A percentile compares a stretch with the other conserved stretches of the same genome.
Evolutionary conservation across 2,797 vertebrate species (phyloP).

Genomic region (Muscicapa comitata): DNA sequence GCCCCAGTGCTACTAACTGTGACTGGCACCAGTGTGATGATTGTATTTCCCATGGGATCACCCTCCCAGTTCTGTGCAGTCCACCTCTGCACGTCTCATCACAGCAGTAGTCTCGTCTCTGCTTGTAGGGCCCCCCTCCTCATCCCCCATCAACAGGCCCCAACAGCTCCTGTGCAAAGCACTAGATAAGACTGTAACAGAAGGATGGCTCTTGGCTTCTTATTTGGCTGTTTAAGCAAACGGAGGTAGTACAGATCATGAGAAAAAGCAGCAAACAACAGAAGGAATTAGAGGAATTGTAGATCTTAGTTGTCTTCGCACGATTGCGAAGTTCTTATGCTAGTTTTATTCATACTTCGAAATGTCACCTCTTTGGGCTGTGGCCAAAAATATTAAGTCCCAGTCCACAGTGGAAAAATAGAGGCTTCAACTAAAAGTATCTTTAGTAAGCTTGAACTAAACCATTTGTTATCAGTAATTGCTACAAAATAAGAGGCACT

Average conservation of each 20-base stretch:
- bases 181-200: neutral
- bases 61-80: neutral
- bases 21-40: neutral
- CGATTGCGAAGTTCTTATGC: neutral
- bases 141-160: neutral
- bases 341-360: slow-evolving; percentile 24
- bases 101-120: neutral
- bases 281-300: slow-evolving; percentile 19
- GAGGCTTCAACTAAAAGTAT: slow-evolving; percentile 6
- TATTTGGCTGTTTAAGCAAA: slow-evolving; percentile 6
- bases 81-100: neutral
- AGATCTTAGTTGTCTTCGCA: neutral
- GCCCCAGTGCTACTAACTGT: neutral
- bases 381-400: slow-evolving; percentile 20
- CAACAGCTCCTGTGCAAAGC: neutral
- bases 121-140: neutral
- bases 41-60: neutral
- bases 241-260: neutral
- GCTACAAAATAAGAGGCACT: slow-evolving; percentile 9
- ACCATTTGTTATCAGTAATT: slow-evolving; percentile 27
- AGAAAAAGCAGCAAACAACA: slow-evolving; percentile 15
- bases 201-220: neutral
- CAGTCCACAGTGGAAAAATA: neutral
- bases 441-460: slow-evolving; percentile 14
- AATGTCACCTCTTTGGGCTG: slow-evolving; percentile 40